Conservation (phyloP, 1,140 invertebrate species). For the Temnothorax longispinosus region DNA sequence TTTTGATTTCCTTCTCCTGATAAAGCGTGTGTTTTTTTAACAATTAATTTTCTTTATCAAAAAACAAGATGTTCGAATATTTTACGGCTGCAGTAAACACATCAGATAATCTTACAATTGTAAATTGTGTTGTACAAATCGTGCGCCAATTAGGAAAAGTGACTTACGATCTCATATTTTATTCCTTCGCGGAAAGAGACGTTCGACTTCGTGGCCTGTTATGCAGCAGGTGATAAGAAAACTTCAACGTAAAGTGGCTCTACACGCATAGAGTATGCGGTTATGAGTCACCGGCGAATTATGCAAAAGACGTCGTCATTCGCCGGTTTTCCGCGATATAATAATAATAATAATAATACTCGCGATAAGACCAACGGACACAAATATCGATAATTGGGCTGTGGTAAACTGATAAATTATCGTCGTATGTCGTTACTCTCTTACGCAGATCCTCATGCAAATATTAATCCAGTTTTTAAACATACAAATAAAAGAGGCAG, state of each 20-base stretch:
- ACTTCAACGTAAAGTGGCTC: slow-evolving; percentile 13
- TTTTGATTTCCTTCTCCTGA: background rate
- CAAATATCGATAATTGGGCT: background rate
- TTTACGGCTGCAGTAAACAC: background rate
- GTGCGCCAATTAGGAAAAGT: background rate
- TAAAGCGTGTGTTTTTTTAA: background rate
- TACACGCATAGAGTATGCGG: background rate
- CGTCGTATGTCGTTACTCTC: background rate
- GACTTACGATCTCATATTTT: background rate
- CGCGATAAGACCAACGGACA: background rate
- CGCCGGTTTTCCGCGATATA: slow-evolving; percentile 14
- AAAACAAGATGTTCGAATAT: background rate
- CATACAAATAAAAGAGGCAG: background rate
- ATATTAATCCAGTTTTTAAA: slow-evolving; percentile 30
- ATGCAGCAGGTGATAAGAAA: background rate
- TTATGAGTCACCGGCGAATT: slow-evolving; percentile 62
- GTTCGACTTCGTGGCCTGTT: background rate
- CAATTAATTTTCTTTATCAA: background rate
- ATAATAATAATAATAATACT: slow-evolving; percentile 22
- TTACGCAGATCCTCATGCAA: background rate
- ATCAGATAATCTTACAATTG: background rate
- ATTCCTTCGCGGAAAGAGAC: background rate
- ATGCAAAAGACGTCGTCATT: slow-evolving; percentile 51
- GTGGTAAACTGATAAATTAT: slow-evolving; percentile 24
- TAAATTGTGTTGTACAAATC: background rate